Evolutionary conservation across 2,888 invertebrate species (phyloP), one percentile per base, ranked within the genome.

Genomic region (Noctua fimbriata): DNA sequence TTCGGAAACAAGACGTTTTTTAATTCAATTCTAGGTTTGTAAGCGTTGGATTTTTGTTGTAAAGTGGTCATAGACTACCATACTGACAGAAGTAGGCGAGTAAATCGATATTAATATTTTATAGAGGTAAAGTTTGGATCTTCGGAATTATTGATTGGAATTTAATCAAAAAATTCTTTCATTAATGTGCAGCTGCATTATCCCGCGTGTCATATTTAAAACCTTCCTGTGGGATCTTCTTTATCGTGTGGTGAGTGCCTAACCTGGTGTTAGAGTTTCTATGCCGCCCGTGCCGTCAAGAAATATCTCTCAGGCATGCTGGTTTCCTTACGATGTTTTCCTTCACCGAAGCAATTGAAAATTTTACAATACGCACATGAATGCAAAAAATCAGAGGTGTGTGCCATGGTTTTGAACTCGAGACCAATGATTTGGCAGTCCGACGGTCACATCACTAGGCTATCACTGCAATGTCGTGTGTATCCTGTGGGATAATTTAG

Each of bases 1-100:
- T 10, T 70, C 32, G 9, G 32, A 70, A 69, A 69, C 18, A 32
- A 78, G 16, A 52, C 41, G 41, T 60, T 69, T 83, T 72, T 81
- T n/a, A 36, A 60, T 36, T 79, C 60, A 41, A 44, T 12, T 44
- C 18, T 24, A 28, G n/a, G 18, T n/a, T 52, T 71, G 24, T 52
- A 28, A 7, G n/a, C 28, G 3, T 52, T 21, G 16, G 9, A 1
- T 32, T 76, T 36, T 21, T 52, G 2, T 52, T 0, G 7, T 18
- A 21, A 32, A 60, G 6, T 55, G 18, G 14, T 58, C 5, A 58
- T n/a, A 12, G 58, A n/a, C 58, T 58, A 16, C 60, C 28, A 28
- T 28, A 60, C 16, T 32, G 18, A 28, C 60, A 32, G 32, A 63
- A 63, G 32, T 63, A 1, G 18, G 21, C 63, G 21, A 36, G 63